These are phyloP conservation scores for Leptocoma aspasia DNA, from an alignment of 2,113 vertebrate species.

Conservation along the genomic window DNA sequence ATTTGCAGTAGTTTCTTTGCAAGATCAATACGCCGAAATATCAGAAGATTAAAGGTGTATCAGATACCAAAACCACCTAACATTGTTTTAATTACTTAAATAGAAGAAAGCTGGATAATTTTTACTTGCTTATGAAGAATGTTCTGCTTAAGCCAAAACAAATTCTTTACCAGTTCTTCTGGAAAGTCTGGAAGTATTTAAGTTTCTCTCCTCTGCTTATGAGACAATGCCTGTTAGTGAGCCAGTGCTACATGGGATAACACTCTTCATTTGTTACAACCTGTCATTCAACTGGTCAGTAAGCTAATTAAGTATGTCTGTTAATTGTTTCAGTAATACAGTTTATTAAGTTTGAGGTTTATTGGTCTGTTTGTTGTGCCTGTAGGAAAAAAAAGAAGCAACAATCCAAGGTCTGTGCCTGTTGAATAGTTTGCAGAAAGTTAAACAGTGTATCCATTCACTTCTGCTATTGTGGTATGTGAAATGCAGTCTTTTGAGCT, in stretches of 20 bases:
- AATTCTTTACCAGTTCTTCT: slow-evolving; percentile 77
- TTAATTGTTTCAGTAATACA: slow-evolving; percentile 17
- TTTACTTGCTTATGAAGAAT: slow-evolving; percentile 74
- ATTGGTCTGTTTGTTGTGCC: neutral
- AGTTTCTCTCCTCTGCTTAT: slow-evolving; percentile 62
- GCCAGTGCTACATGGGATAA: slow-evolving; percentile 43
- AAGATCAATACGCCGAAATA: slow-evolving; percentile 75
- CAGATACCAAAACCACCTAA: slow-evolving; percentile 69
- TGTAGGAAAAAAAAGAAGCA: neutral
- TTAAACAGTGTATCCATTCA: slow-evolving; percentile 55
- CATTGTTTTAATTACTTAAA: slow-evolving; percentile 77
- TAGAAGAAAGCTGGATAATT: slow-evolving; percentile 71
- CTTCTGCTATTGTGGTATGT: slow-evolving; percentile 44
- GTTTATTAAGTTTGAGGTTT: slow-evolving; percentile 25
- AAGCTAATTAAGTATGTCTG: slow-evolving; percentile 14
- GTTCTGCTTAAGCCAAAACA: slow-evolving; percentile 76
- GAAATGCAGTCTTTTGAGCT: slow-evolving; percentile 34
- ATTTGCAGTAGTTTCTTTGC: slow-evolving; percentile 65
- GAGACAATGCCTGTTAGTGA: slow-evolving; percentile 70
- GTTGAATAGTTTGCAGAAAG: slow-evolving; percentile 39
- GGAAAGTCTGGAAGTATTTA: slow-evolving; percentile 81
- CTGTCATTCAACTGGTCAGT: slow-evolving; percentile 20
- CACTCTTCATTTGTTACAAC: slow-evolving; percentile 35
- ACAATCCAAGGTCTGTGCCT: slow-evolving; percentile 29
- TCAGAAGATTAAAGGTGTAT: slow-evolving; percentile 75